Base-by-base conservation (phyloP, 1,140 invertebrate genomes). In the Leptopilina boulardi region DNA sequence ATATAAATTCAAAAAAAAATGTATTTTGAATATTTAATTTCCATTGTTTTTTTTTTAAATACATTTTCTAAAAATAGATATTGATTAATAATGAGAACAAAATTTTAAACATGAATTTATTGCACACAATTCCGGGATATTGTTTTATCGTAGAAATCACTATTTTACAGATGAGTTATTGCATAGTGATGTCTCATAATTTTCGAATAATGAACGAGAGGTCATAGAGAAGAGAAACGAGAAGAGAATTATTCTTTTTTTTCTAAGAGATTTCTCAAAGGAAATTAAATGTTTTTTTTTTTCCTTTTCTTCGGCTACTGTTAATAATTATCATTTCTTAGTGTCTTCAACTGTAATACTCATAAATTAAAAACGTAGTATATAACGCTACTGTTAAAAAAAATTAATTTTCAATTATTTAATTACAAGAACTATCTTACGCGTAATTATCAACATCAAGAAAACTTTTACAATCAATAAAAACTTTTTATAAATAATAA, bases 101-200 rank as follows among this genome's bases (percentile, higher is more conserved):
- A 3, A 5, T 18, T 66, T 66, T 11, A 2, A 66, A 66, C 54
- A 21, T 10, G 19, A 66, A 66, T 66, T 66, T 66, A 66, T 4
- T 66, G 59, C 26, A 30, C 3, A n/a, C 13, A 66, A 34, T 66
- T 66, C 13, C 30, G 13, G 59, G 59, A n/a, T 66, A 66, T 66
- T 66, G 59, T 66, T 66, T 66, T 66, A 66, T 34, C 26, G 59
- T 66, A 30, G 23, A 66, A 66, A 66, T 66, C 54, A 59, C 21
- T 59, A 59, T 19, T 3, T 23, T 6, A 21, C 21, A 66, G 21
- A 26, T 66, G 21, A 66, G 23, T 66, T 66, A 66, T 23, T 66
- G 19, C 23, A 54, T n/a, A 59, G 19, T 13, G 56, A 30, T 66
- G 11, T 66, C 23, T 23, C 23, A 66, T 30, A 66, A 66, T n/a